phyloP scores from a whole-genome alignment of 2,113 vertebrate genomes.

The Arenaria interpres region DNA sequence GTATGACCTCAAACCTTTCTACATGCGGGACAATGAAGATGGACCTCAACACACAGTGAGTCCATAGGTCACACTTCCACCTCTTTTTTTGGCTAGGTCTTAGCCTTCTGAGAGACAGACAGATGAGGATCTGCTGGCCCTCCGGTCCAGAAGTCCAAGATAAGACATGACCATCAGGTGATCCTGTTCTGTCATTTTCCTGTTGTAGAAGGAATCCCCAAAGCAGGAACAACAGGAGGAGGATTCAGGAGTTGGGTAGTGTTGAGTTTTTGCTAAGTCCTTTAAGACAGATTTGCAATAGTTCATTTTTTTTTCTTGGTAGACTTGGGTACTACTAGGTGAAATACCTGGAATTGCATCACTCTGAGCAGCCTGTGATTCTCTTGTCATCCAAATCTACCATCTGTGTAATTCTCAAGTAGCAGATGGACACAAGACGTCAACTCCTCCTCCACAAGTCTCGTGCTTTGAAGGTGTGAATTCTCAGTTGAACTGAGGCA shows the following conservation, averaged over 20 bases:
- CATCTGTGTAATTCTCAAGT: background rate
- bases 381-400: background rate
- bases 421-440: background rate
- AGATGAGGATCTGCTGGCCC: background rate
- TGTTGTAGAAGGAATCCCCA: background rate
- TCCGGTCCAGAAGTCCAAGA: background rate
- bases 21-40: slow-evolving; percentile 91
- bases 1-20: slow-evolving; percentile 92
- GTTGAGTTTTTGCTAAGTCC: background rate
- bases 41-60: slow-evolving; percentile 85
- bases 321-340: background rate
- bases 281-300: background rate
- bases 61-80: background rate
- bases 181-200: background rate
- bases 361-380: background rate
- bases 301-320: background rate
- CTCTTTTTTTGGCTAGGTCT: background rate
- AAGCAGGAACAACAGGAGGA: background rate
- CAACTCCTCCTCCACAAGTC: background rate
- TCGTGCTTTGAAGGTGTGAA: background rate
- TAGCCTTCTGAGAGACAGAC: background rate
- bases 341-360: background rate
- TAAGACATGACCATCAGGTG: background rate
- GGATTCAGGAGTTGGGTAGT: background rate
- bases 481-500: background rate